phyloP scores from a whole-genome alignment of 64 coral and sea anemone genomes.

The Acropora tenuis region DNA sequence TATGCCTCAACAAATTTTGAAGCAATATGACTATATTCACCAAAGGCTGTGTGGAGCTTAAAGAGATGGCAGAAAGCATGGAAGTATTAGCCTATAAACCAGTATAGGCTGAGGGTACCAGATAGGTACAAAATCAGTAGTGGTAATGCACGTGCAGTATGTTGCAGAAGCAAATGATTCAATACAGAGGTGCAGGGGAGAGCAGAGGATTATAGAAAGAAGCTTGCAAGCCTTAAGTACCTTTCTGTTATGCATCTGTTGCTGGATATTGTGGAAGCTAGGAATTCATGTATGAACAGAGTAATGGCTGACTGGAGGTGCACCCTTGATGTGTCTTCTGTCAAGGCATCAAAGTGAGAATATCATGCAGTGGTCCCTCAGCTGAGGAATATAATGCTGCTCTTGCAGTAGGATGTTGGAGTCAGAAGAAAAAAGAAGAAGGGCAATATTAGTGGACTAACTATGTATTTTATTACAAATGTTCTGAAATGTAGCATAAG shows the following conservation, averaged over 20 bases:
- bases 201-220: constrained; percentile 52
- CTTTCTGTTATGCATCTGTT: constrained; percentile 45
- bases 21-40: constrained; percentile 62
- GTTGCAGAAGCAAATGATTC: too few species aligned
- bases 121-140: too few species aligned
- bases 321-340: constrained; percentile 62
- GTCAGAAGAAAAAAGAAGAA: neutral
- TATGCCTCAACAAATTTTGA: constrained; percentile 69
- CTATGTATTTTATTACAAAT: too few species aligned
- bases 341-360: neutral
- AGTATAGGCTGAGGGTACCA: constrained; percentile 60
- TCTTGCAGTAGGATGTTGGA: neutral
- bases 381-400: too few species aligned
- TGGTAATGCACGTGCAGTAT: too few species aligned
- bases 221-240: constrained; percentile 58
- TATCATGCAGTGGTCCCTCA: too few species aligned
- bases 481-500: too few species aligned
- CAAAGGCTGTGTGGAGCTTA: constrained; percentile 27
- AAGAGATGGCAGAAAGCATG: constrained; percentile 60
- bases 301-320: constrained; percentile 64
- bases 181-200: constrained; percentile 43
- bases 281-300: constrained; percentile 68
- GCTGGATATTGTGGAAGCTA: constrained; percentile 60
- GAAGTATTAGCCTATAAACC: constrained; percentile 59
- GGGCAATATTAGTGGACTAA: neutral